Conservation (phyloP, 2,797 vertebrate species). For the Alfaro cultratus region DNA sequence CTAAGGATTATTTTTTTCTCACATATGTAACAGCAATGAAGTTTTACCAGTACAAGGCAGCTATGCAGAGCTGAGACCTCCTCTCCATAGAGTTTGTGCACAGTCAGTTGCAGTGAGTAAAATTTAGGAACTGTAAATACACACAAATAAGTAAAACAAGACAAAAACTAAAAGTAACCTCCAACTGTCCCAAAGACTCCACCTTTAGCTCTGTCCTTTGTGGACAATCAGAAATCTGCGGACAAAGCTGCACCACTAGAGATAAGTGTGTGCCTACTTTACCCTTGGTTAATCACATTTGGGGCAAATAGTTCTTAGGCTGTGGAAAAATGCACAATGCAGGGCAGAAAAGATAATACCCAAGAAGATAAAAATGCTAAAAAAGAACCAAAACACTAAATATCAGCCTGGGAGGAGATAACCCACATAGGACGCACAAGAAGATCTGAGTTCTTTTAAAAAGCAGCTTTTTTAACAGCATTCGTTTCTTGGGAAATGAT, state of each 20-base stretch:
- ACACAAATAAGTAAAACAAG: constrained; percentile 21
- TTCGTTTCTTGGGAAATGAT: constrained; percentile 61
- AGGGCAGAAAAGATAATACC: constrained; percentile 65
- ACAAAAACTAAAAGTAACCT: constrained; percentile 37
- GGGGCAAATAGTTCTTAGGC: constrained; percentile 58
- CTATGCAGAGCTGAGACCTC: not conserved
- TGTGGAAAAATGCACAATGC: constrained; percentile 62
- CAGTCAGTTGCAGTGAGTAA: not conserved
- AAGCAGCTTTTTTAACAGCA: constrained; percentile 59
- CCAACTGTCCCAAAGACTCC: constrained; percentile 45
- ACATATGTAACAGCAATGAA: not conserved
- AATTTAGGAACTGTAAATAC: constrained; percentile 34
- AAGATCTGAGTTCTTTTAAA: constrained; percentile 10
- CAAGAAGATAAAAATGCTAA: constrained; percentile 67
- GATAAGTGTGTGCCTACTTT: constrained; percentile 71
- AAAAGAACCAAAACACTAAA: constrained; percentile 76
- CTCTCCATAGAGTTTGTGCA: not conserved
- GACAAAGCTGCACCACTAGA: constrained; percentile 56
- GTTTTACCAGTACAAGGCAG: not conserved
- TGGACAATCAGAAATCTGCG: constrained; percentile 48
- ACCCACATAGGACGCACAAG: constrained; percentile 40
- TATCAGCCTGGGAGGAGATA: constrained; percentile 61
- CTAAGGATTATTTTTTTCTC: not conserved
- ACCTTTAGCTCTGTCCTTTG: constrained; percentile 53
- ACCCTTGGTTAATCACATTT: constrained; percentile 77